A percentile compares a stretch with the other conserved stretches of the same genome.
These are phyloP conservation scores for Aptenodytes patagonicus DNA, from an alignment of 2,113 vertebrate species.

Conservation along the genomic window DNA sequence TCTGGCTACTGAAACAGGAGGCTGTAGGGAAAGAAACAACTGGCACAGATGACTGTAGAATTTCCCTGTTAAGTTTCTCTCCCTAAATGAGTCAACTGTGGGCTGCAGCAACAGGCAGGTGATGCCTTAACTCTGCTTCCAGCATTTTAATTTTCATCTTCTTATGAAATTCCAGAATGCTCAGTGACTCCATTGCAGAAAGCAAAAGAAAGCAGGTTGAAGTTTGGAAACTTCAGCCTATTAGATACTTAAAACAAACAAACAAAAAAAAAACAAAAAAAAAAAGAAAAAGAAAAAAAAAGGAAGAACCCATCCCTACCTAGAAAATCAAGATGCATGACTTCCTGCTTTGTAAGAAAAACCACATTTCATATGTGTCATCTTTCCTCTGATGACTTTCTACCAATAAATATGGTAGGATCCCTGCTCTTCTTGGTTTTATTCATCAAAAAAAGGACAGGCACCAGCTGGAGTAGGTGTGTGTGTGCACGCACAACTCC, in stretches of 20 bases:
- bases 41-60: neutral
- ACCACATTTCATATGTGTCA: neutral
- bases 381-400: neutral
- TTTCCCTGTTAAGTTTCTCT: neutral
- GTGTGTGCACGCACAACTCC: neutral
- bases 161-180: neutral
- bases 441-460: neutral
- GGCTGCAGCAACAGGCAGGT: neutral
- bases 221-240: neutral
- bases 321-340: neutral
- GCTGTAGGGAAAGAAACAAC: neutral
- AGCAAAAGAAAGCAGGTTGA: neutral
- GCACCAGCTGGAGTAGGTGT: neutral
- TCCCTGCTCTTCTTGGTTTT: neutral
- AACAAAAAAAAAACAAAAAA: neutral
- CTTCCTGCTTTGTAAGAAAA: neutral
- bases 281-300: too few relatives aligned
- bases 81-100: neutral
- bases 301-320: neutral
- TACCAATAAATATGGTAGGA: neutral
- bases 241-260: neutral
- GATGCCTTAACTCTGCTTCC: neutral
- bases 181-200: neutral
- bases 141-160: neutral
- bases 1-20: neutral